Base-by-base conservation (phyloP, 2,797 vertebrate species). In the Glyptemys insculpta region DNA sequence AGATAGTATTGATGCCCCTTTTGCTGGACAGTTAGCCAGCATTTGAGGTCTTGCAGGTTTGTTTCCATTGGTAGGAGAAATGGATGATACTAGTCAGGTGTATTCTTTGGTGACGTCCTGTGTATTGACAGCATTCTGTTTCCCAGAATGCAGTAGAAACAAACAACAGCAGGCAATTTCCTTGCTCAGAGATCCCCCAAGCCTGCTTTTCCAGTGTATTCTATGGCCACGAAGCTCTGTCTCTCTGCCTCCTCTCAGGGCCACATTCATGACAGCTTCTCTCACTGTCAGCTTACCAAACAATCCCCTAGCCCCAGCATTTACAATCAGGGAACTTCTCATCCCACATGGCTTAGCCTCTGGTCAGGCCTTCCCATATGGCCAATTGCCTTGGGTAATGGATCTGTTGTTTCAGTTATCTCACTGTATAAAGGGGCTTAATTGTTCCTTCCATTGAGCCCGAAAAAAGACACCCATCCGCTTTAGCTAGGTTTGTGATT, bases 81-180 rank as follows among this genome's bases (percentile, higher is more conserved):
- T 44, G 21, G 41, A 41, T 74, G 41, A 85, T 92, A 47, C 84
- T 6, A 49, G 18, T 50, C 27, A 90, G 9, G 16, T 85, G 88
- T 88, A 78, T 25, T 86, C 3, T 79, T 85, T 44, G 4, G 1
- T 27, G 74, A 83, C 68, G n/a, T 0, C 1, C 6, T 81, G 12
- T 76, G 91, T 81, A 34, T 85, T 95, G 94, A 57, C 15, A 88
- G 37, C 47, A 31, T 53, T 91, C 86, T 11, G 54, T 92, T 94
- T 92, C 3, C 89, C 34, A 88, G 62, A 27, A 54, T 85, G 52
- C 18, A 56, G 18, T 10, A 80, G 41, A 89, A 90, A 86, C n/a
- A 37, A 82, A 81, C 81, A 81, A 81, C 81, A 83, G 1, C 23
- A 81, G 59, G 85, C 5, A 9, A 54, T 94, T 85, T 90, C 79